A percentile compares a stretch with the other conserved stretches of the same genome.
Conservation (phyloP, 2,888 invertebrate genomes). For the Epiblema foenella region DNA sequence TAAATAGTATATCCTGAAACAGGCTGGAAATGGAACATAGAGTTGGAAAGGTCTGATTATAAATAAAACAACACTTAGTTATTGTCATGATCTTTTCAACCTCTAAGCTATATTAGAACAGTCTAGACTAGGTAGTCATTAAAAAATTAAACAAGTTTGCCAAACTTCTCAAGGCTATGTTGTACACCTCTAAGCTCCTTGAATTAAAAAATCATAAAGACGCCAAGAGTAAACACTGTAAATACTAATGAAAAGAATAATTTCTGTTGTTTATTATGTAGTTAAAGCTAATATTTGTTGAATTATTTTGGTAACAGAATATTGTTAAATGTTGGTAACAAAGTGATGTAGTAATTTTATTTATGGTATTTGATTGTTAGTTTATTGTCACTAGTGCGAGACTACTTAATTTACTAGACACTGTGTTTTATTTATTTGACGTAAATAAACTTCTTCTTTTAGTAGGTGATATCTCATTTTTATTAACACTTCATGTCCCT, state of each 20-base stretch:
- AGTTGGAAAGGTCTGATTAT: no score
- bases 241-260: not conserved
- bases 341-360: slow-evolving; percentile 9
- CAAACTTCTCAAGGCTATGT: not conserved
- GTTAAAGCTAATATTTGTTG: not conserved
- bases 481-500: not conserved
- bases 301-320: not conserved
- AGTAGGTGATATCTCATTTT: not conserved
- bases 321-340: slow-evolving; percentile 9
- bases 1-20: not conserved
- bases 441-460: slow-evolving; percentile 6
- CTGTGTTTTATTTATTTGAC: slow-evolving; percentile 21
- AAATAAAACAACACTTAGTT: not conserved
- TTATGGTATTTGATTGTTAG: slow-evolving; percentile 12
- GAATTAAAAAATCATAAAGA: not conserved
- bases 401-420: slow-evolving; percentile 3
- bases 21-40: not conserved
- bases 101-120: not conserved
- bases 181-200: not conserved
- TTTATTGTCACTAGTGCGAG: not conserved
- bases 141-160: slow-evolving; percentile 3
- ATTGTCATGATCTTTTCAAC: not conserved
- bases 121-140: not conserved
- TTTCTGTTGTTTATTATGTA: slow-evolving; percentile 1
- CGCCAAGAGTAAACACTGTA: not conserved